Evolutionary conservation across 2,113 vertebrate genomes (phyloP).

Genomic region (Siphamia tubifer): DNA sequence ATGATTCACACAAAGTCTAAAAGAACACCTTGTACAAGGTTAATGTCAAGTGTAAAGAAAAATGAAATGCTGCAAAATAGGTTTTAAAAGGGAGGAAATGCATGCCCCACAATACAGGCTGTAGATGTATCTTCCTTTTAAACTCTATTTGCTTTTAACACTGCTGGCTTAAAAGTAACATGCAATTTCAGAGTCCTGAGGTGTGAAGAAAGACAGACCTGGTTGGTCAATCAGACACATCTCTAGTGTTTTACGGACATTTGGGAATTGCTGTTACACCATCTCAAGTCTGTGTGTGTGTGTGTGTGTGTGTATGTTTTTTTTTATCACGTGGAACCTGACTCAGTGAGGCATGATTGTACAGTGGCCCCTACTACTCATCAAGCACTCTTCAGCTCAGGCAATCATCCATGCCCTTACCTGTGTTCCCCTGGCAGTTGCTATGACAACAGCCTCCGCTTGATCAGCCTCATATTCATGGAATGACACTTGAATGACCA

Average conservation of each 20-base stretch:
- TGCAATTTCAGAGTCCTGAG: conserved; percentile 22
- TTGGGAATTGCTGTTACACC: conserved; percentile 32
- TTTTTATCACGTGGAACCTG: conserved; percentile 33
- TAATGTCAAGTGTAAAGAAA: conserved; percentile 44
- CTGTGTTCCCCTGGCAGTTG: conserved; percentile 71
- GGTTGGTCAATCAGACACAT: conserved; percentile 37
- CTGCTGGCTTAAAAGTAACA: not conserved
- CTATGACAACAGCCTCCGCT: conserved; percentile 76
- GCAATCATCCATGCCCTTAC: conserved; percentile 78
- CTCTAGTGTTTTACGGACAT: conserved; percentile 39
- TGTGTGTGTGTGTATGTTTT: not conserved
- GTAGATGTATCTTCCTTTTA: not conserved
- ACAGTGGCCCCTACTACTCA: conserved; percentile 65
- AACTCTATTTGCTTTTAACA: not conserved
- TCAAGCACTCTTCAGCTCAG: conserved; percentile 74
- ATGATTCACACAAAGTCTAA: conserved; percentile 54
- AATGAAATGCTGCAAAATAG: conserved; percentile 18
- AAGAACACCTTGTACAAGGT: conserved; percentile 66
- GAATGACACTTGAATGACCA: conserved; percentile 78
- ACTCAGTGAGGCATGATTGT: conserved; percentile 62
- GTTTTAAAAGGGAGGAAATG: conserved; percentile 3
- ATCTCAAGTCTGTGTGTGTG: conserved; percentile 16
- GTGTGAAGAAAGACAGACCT: conserved; percentile 19
- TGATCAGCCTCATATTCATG: conserved; percentile 75
- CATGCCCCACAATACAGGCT: not conserved